phyloP scores from a whole-genome alignment of 2,888 invertebrate genomes.

The Bembecia ichneumoniformis region DNA sequence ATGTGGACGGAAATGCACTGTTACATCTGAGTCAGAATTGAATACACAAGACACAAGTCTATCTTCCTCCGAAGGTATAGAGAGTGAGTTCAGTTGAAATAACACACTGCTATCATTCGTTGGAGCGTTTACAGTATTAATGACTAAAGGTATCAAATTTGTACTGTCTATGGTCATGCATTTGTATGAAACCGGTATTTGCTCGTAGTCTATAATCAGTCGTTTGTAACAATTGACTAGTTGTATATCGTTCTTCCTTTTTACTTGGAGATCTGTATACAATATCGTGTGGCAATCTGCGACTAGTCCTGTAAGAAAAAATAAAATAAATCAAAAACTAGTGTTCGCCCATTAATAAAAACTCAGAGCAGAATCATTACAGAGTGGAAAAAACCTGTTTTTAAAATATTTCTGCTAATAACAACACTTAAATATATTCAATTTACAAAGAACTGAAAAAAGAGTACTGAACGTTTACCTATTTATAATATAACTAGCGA shows the following conservation, averaged over 20 bases:
- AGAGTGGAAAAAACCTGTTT: no score
- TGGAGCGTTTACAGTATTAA: slow-evolving; percentile 47
- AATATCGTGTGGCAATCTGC: slow-evolving; percentile 76
- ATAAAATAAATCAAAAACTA: not conserved
- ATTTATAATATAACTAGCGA: no score
- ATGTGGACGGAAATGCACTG: slow-evolving; percentile 64
- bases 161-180: slow-evolving; percentile 56
- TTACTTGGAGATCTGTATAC: slow-evolving; percentile 76
- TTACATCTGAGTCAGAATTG: slow-evolving; percentile 40
- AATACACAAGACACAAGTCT: slow-evolving; percentile 62
- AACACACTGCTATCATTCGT: slow-evolving; percentile 23
- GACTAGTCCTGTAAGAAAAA: slow-evolving; percentile 74
- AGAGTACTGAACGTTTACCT: no score
- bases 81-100: slow-evolving; percentile 65
- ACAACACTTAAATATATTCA: no score
- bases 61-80: slow-evolving; percentile 65
- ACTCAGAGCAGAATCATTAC: no score
- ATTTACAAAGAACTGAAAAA: no score
- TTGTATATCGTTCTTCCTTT: slow-evolving; percentile 46
- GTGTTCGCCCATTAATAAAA: not conserved
- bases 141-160: slow-evolving; percentile 44
- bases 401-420: no score
- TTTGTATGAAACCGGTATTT: slow-evolving; percentile 53
- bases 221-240: slow-evolving; percentile 44
- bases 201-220: slow-evolving; percentile 29